Conservation (phyloP, 2,888 invertebrate genomes). For the Coleophora deauratella region DNA sequence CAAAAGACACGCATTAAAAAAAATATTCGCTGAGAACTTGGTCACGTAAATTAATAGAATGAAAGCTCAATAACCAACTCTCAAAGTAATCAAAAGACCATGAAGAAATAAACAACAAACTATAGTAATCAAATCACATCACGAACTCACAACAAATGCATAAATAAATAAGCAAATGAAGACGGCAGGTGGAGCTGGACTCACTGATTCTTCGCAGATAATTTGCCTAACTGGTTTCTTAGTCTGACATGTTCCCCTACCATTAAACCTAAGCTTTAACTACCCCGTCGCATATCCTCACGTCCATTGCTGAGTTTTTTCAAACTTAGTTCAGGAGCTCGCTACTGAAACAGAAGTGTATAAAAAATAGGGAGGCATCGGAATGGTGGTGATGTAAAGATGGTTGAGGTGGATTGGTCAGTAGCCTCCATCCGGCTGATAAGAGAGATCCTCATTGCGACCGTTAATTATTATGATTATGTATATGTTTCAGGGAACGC, state of each 20-base stretch:
- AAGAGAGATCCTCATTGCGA: conserved; percentile 42
- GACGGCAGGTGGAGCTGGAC: conserved; percentile 66
- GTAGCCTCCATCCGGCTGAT: conserved; percentile 49
- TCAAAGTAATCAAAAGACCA: neutral
- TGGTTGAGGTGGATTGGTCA: conserved; percentile 31
- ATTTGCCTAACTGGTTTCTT: conserved; percentile 67
- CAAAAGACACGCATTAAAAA: too few species aligned
- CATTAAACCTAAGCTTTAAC: conserved; percentile 14
- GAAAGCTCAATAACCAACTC: neutral
- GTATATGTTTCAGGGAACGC: conserved; percentile 47
- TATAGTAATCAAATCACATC: conserved; percentile 8
- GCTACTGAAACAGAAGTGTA: too few species aligned
- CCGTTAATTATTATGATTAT: conserved; percentile 65
- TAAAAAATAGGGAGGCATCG: too few species aligned
- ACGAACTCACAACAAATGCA: conserved; percentile 5
- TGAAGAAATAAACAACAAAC: conserved; percentile 3
- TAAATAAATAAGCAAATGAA: conserved; percentile 37
- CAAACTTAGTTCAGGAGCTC: too few species aligned
- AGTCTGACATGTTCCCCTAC: conserved; percentile 42
- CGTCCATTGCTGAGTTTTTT: conserved; percentile 20
- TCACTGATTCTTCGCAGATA: conserved; percentile 61
- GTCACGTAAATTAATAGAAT: neutral
- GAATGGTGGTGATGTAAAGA: too few species aligned
- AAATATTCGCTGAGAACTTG: too few species aligned
- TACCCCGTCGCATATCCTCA: conserved; percentile 4